Percentiles rank a stretch among this genome's conserved stretches.
phyloP scores from a whole-genome alignment of 2,113 vertebrate genomes.

The Stictonetta naevosa region DNA sequence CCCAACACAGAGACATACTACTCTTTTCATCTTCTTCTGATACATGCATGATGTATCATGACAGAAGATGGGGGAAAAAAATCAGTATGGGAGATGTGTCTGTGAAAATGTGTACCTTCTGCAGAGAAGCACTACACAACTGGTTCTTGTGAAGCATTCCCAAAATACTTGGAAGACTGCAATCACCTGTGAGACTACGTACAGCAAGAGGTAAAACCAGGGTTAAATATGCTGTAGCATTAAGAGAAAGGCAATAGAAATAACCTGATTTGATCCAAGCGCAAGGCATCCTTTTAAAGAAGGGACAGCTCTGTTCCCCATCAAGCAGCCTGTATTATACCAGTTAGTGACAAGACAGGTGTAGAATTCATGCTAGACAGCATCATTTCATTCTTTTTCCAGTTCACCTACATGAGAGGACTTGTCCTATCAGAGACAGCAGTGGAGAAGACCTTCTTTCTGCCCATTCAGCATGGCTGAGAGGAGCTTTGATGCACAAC shows the following conservation, averaged over 20 bases:
- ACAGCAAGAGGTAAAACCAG: not conserved
- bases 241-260: not conserved
- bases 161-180: not conserved
- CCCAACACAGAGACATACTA: not conserved
- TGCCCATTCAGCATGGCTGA: not conserved
- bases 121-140: not conserved
- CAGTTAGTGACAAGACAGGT: not conserved
- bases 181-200: not conserved
- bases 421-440: not conserved
- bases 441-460: not conserved
- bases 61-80: not conserved
- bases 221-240: not conserved
- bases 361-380: not conserved
- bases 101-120: not conserved
- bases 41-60: too few relatives aligned
- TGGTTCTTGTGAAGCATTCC: not conserved
- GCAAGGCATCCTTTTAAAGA: not conserved
- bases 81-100: rapidly evolving
- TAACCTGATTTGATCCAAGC: not conserved
- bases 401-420: not conserved
- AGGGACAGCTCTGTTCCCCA: not conserved
- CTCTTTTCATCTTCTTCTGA: not conserved
- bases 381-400: not conserved
- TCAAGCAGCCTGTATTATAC: not conserved
- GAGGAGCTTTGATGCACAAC: not conserved